Percentiles rank a stretch among this genome's conserved stretches.
These are phyloP conservation scores for Zosterops hypoxanthus DNA, from an alignment of 2,113 vertebrate genomes.

Conservation along the genomic window DNA sequence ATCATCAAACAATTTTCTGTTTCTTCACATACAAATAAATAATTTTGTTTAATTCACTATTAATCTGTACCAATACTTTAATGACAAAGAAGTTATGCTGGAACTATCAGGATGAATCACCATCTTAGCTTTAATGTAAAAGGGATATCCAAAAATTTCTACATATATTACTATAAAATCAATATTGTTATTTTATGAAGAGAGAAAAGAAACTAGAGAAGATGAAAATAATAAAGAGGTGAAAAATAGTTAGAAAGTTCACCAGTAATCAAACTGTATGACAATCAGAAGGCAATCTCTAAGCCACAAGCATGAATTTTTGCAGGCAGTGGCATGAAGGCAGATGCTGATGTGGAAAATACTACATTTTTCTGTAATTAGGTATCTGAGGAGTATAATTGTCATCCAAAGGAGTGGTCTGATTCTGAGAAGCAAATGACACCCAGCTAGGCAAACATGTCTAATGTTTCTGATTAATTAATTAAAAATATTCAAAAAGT, in stretches of 20 bases:
- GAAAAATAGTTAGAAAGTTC: neutral
- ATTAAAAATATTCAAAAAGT: neutral
- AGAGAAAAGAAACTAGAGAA: neutral
- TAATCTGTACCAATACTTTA: neutral
- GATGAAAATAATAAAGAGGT: neutral
- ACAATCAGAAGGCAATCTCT: neutral
- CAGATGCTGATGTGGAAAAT: neutral
- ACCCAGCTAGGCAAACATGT: neutral
- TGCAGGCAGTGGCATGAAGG: neutral
- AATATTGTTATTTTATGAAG: neutral
- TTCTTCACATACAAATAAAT: neutral
- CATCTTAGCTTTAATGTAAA: neutral
- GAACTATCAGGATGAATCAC: neutral
- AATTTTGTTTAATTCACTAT: neutral
- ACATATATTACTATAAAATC: neutral
- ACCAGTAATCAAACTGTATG: neutral
- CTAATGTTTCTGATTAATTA: neutral
- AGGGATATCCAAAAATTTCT: neutral
- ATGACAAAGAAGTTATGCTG: neutral
- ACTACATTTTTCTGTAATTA: neutral
- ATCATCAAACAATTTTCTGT: neutral
- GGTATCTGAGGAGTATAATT: neutral
- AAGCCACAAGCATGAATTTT: neutral
- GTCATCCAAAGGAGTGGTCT: neutral
- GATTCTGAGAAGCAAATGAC: neutral